Base-by-base conservation (phyloP, 2,888 invertebrate species). In the Clivina fossor region DNA sequence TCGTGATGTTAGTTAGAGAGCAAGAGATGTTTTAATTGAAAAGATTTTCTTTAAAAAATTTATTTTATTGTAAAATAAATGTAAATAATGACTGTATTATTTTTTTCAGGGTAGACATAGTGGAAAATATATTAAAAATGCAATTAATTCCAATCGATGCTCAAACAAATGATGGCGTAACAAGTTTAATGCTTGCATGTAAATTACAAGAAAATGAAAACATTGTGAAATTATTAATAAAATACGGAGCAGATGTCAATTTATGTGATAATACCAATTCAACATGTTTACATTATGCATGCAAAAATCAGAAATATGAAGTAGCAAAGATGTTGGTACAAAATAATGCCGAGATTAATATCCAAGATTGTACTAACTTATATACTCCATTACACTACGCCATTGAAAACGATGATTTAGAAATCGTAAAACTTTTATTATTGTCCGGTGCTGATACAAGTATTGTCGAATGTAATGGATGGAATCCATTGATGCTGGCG, bases 371-470 rank as follows among this genome's bases (percentile, higher is more conserved):
- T n/a, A 18, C 30, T 28, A 26, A 13, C 9, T 15, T 15, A 11
- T 40, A 49, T 11, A 28, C 49, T 18, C 38, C 49, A n/a, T n/a
- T 49, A 4, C 40, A 38, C 11, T 49, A 49, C n/a, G 49, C 49
- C 3, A 40, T 49, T 30, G 49, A 40, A 40, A 49, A 49, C 7
- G 40, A 49, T 19, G n/a, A 49, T 49, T 40, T 38, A 28, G 22
- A 40, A 18, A 15, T 49, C 4, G 40, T 49, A 26, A 28, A 40
- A 18, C n/a, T 38, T 18, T 20, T 49, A 9, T n/a, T 49, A 26
- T 18, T 28, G 4, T 18, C 26, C 7, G 40, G 40, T n/a, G 28
- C 40, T 26, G 49, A 49, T 40, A 26, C 49, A 8, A 38, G 28
- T 18, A 16, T 49, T 9, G 16, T 20, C 11, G 49, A 49, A 24